A percentile compares a stretch with the other conserved stretches of the same genome.
phyloP scores from a whole-genome alignment of 2,797 vertebrate genomes.

The Rhabdophis nuchalis region DNA sequence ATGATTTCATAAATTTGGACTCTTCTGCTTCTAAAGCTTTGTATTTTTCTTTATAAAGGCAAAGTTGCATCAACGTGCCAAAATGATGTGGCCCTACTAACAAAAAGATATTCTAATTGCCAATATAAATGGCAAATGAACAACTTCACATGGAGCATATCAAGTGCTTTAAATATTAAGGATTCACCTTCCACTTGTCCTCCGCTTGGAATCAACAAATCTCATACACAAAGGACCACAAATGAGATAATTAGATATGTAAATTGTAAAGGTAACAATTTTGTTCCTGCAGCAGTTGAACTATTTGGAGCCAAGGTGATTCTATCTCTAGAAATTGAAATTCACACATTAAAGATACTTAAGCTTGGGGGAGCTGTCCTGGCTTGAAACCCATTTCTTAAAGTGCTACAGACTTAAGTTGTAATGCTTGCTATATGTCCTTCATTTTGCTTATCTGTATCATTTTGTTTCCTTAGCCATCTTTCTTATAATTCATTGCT shows the following conservation, averaged over 20 bases:
- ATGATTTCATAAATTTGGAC: neutral
- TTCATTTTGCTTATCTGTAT: neutral
- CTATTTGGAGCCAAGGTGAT: neutral
- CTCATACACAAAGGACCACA: neutral
- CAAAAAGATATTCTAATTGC: neutral
- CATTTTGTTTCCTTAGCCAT: neutral
- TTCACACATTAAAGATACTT: neutral
- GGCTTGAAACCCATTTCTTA: neutral
- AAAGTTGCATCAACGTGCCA: neutral
- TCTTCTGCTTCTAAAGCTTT: neutral
- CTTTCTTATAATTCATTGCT: neutral
- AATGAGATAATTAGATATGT: neutral
- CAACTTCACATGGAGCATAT: neutral
- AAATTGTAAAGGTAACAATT: neutral
- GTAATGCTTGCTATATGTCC: neutral
- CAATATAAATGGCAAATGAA: neutral
- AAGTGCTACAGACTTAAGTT: neutral
- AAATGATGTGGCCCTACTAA: neutral
- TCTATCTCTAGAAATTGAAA: neutral
- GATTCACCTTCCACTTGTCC: neutral
- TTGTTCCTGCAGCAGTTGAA: neutral
- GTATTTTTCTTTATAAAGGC: neutral
- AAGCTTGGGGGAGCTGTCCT: neutral
- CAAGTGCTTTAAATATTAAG: neutral
- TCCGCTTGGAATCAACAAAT: neutral